These are phyloP conservation scores for Neolamprologus hecqui DNA, from an alignment of 2,113 vertebrate genomes.

Conservation along the genomic window DNA sequence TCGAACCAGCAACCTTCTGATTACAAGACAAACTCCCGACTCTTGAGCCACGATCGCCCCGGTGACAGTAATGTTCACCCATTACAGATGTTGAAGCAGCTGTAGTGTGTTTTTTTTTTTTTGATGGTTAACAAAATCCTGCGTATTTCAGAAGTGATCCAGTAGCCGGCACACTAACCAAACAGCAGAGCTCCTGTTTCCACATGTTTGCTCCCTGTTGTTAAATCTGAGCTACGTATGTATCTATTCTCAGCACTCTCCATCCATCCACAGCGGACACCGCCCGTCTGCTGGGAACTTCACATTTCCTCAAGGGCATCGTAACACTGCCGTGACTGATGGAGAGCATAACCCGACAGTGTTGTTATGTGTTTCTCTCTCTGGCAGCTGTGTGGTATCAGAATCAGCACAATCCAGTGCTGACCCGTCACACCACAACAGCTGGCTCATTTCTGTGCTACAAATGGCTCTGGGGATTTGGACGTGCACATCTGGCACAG, in stretches of 20 bases:
- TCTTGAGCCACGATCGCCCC: not conserved
- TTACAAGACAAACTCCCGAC: fast-evolving
- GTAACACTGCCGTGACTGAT: not conserved
- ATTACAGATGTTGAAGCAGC: not conserved
- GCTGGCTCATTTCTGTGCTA: conserved; percentile 20
- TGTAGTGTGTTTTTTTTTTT: fast-evolving
- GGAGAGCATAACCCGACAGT: not conserved
- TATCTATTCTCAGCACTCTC: not conserved
- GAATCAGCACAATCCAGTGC: not conserved
- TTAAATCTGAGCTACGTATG: not conserved
- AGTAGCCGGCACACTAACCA: not conserved
- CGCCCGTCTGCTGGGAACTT: not conserved
- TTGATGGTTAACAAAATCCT: not conserved
- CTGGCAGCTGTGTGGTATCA: conserved; percentile 31
- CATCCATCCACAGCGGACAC: not conserved
- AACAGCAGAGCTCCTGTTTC: not conserved
- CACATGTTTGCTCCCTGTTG: not conserved
- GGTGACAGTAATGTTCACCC: not conserved
- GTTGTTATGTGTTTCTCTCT: not conserved
- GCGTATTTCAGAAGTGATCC: not conserved
- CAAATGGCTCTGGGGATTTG: conserved; percentile 8
- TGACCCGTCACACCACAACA: conserved; percentile 25
- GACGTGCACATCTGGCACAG: not conserved
- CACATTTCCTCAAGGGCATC: not conserved
- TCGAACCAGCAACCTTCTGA: fast-evolving